Base-by-base conservation (phyloP, 2,797 vertebrate genomes). In the Sciurus vulgaris region DNA sequence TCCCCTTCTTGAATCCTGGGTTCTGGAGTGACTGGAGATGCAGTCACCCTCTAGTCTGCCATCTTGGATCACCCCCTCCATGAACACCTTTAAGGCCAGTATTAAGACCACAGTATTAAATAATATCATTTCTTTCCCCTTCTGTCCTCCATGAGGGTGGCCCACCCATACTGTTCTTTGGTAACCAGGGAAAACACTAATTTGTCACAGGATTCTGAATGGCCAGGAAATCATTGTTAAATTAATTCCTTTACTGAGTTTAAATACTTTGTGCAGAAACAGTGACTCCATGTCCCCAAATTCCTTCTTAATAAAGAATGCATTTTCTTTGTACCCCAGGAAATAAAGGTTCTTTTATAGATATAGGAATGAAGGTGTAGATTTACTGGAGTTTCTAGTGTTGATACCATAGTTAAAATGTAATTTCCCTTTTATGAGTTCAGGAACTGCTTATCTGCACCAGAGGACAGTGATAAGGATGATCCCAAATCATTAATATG, bases 231-330 rank as follows among this genome's bases (percentile, higher is more conserved):
- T 93, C 73, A 85, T 17, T 85, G 30, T 77, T 56, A 76, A 96
- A 63, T 72, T 70, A 88, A 51, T 76, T 30, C 18, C 92, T 96
- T 82, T 67, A 51, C 61, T 93, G 59, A 65, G 79, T 87, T 73
- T 90, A 91, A 97, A 92, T 76, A 44, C 59, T 84, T 10, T 94
- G 30, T 51, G 24, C n/a, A 96, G 20, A 74, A 88, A 82, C 28
- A 89, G n/a, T 70, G 77, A 91, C 7, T 93, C 26, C 20, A 15
- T 7, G 12, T n/a, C 14, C 22, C 77, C 33, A 61, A 26, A 86
- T 88, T 72, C 72, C 72, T 28, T 88, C 67, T 67, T 76, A 93
- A 65, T 38, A 93, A 73, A 86, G 7, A 84, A 70, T 63, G 47
- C 13, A 65, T 78, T 93, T 35, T 92, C 35, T 92, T 78, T 83